A percentile compares a stretch with the other conserved stretches of the same genome.
phyloP scores from a whole-genome alignment of 2,888 invertebrate genomes.

The Alloplasta piceator region DNA sequence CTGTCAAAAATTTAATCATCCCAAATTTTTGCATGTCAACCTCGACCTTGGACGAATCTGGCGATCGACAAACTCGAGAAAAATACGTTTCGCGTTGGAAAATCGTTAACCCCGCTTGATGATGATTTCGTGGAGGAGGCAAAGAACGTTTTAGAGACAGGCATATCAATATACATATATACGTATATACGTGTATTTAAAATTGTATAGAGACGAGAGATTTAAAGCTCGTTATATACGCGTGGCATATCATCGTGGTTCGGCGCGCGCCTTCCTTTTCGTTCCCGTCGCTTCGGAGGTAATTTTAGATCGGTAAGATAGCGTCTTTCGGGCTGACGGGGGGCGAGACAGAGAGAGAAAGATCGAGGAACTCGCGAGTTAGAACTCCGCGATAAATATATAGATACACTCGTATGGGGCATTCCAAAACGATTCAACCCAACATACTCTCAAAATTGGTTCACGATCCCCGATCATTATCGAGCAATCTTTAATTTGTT shows the following conservation, averaged over 20 bases:
- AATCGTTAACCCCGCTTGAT: constrained; percentile 69
- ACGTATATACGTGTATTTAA: background rate
- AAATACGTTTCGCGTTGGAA: constrained; percentile 32
- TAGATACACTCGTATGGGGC: no score
- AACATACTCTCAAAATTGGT: no score
- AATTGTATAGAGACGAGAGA: constrained; percentile 31
- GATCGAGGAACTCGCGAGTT: constrained; percentile 59
- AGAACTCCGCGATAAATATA: constrained; percentile 18
- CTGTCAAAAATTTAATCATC: no score
- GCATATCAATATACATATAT: no score
- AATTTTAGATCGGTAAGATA: constrained; percentile 83
- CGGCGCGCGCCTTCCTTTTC: constrained; percentile 70
- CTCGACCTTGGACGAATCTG: background rate
- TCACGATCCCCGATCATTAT: no score
- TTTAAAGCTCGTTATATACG: constrained; percentile 16
- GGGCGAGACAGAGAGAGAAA: constrained; percentile 61
- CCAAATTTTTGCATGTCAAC: background rate
- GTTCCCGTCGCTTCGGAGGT: constrained; percentile 77
- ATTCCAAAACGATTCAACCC: no score
- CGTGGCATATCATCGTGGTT: constrained; percentile 48
- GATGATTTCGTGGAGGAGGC: constrained; percentile 52
- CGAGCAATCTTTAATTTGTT: no score
- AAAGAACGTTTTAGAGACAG: constrained; percentile 8
- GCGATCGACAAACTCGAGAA: no score
- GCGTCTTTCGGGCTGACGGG: constrained; percentile 71